Base-by-base conservation (phyloP, 2,113 vertebrate genomes). In the Indicator indicator region DNA sequence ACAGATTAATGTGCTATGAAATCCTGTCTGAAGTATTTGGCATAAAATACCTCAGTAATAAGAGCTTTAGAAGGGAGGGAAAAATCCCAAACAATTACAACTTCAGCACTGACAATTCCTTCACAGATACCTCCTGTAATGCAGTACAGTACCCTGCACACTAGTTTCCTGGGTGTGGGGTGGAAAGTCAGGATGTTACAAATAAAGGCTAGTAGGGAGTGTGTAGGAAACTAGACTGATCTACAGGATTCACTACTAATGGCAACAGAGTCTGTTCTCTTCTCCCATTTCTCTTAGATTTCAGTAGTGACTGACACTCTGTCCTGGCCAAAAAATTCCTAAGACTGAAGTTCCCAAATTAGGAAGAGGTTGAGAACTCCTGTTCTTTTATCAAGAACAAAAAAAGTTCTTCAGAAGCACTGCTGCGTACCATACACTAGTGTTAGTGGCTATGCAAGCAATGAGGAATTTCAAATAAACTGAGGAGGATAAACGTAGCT, bases 1-100 rank as follows among this genome's bases (percentile, higher is more conserved):
- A 84, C 36, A 92, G 71, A 82, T 87, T 92, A 96, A 83, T 28
- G 33, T 54, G 82, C 60, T 89, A 63, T 30, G 62, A 93, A 95
- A 94, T 82, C 73, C 65, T 46, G 16, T 38, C 64, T 85, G 15
- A 85, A 79, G 46, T 52, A 88, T 83, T 91, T 89, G 52, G 72
- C 65, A 89, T n/a, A 70, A 93, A 93, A 86, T 50, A 64, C 28
- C 23, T 68, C 62, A 55, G 33, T 60, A 92, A 28, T 36, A 73
- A 83, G 40, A 90, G 52, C 33, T 73, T 94, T 46, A 85, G 50
- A 89, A 89, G 6, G 12, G 12, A 17, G 91, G 89, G 12, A 73
- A 92, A 32, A 23, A 30, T 86, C 24, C 20, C 59, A 65, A 65
- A 63, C 16, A 69, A 69, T 50, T 75, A 72, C 48, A 73, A 32